A percentile compares a stretch with the other conserved stretches of the same genome.
phyloP scores from a whole-genome alignment of 2,113 vertebrate genomes.

The Pseudois nayaur region DNA sequence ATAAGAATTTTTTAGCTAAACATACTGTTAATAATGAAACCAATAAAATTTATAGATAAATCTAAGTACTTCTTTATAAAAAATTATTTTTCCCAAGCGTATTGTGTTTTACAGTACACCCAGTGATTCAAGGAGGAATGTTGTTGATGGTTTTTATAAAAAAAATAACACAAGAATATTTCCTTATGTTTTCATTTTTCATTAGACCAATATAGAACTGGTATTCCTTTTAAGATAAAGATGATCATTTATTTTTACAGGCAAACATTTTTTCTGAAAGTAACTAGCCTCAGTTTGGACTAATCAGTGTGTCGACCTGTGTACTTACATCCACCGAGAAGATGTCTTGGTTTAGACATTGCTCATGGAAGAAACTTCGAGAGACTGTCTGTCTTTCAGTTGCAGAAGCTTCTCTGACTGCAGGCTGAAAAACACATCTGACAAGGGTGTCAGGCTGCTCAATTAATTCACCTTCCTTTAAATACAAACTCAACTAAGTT shows the following conservation, averaged over 20 bases:
- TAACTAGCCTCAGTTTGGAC: background rate
- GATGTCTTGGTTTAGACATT: constrained; percentile 45
- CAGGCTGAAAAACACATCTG: constrained; percentile 62
- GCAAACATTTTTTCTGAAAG: constrained; percentile 1
- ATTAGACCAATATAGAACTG: background rate
- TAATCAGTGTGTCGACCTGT: background rate
- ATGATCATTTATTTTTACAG: background rate
- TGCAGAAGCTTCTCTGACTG: constrained; percentile 25
- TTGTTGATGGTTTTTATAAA: background rate
- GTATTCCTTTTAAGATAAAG: background rate
- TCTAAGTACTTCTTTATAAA: background rate
- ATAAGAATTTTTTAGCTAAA: background rate
- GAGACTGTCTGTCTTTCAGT: background rate
- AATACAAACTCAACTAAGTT: constrained; percentile 88
- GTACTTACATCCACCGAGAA: constrained; percentile 76
- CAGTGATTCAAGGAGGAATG: background rate
- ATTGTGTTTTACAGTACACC: background rate
- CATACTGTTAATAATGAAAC: background rate
- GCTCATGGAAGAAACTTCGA: constrained; percentile 18
- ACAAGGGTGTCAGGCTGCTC: constrained; percentile 81
- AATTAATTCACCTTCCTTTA: constrained; percentile 87
- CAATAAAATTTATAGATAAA: background rate
- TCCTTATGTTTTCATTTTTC: background rate
- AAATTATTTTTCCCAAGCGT: background rate
- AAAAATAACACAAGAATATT: background rate